phyloP scores from a whole-genome alignment of 1,140 invertebrate species.

The Zaprionus davidi region DNA sequence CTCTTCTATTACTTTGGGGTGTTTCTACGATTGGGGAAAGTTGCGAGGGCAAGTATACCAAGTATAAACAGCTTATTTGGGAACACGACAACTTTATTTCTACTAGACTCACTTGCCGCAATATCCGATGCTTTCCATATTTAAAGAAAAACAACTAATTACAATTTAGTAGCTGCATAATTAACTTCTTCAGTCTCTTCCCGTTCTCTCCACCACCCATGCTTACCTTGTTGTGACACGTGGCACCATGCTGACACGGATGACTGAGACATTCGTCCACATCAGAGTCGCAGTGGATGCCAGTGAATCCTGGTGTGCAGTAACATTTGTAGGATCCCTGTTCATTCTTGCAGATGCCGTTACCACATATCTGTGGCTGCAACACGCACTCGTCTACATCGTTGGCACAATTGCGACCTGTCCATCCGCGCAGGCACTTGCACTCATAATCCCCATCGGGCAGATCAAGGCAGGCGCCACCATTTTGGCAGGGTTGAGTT shows the following conservation, averaged over 20 bases:
- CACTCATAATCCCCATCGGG: slow-evolving; percentile 89
- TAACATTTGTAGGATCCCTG: slow-evolving; percentile 93
- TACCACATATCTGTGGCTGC: slow-evolving; percentile 88
- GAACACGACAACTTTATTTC: neutral
- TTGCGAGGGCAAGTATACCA: neutral
- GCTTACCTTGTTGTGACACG: slow-evolving; percentile 90
- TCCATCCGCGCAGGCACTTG: slow-evolving; percentile 91
- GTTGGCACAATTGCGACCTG: slow-evolving; percentile 88
- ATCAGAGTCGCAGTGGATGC: slow-evolving; percentile 92
- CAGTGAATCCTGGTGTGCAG: slow-evolving; percentile 93
- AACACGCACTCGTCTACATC: slow-evolving; percentile 92
- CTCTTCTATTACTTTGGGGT: neutral
- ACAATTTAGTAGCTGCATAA: slow-evolving; percentile 69
- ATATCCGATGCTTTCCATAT: slow-evolving; percentile 84
- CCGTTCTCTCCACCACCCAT: neutral
- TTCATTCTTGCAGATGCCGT: slow-evolving; percentile 93
- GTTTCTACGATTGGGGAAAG: neutral
- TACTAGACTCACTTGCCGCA: slow-evolving; percentile 79
- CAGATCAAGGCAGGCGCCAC: slow-evolving; percentile 87
- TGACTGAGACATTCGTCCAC: slow-evolving; percentile 94
- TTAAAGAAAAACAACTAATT: slow-evolving; percentile 84
- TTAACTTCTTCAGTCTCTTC: neutral
- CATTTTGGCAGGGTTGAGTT: slow-evolving; percentile 88
- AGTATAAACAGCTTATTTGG: neutral
- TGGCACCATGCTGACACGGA: slow-evolving; percentile 95